Base-by-base conservation (phyloP, 2,113 vertebrate genomes). In the Percopsis transmontana region DNA sequence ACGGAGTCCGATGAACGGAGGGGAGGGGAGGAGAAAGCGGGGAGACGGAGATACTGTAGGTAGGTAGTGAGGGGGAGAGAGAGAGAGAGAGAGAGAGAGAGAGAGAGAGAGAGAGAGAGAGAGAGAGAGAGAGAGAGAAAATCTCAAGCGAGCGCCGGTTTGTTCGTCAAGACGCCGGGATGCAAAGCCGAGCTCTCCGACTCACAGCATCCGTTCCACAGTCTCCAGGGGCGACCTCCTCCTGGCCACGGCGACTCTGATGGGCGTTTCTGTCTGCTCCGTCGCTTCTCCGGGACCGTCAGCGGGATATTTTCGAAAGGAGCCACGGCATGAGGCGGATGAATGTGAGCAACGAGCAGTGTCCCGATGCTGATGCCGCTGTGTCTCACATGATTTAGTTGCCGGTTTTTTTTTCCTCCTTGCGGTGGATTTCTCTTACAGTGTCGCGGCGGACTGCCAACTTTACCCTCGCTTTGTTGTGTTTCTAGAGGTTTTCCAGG, bases 261-360 rank as follows among this genome's bases (percentile, higher is more conserved):
- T 87, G 90, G 91, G 85, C 87, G 80, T 82, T 89, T 74, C 74
- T 74, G 67, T 7, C 76, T 10, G 45, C 72, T 68, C 42, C 62
- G 65, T 56, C 70, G 68, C 48, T 85, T 72, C 42, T 72, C 76
- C 69, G 65, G 82, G 66, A 81, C 77, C 81, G 23, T 77, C 81
- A 84, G 77, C 80, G 47, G 90, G 90, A 91, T 87, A 82, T 85
- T 79, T 79, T 72, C 72, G 58, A 71, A 83, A 83, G 84, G 74
- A 33, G 5, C 27, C 68, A 5, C 76, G 72, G 86, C 77, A 92
- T 91, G 90, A 93, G 92, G 84, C 90, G 89, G 80, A 87, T 91
- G 90, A 92, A 93, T 85, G 92, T 93, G 90, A 93, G 91, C 86
- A 83, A 88, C 86, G 73, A 81, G 78, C 86, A 85, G 82, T 90